Percentiles rank a stretch among this genome's conserved stretches.
phyloP scores from a whole-genome alignment of 2,888 invertebrate genomes.

The Dasysyrphus albostriatus region DNA sequence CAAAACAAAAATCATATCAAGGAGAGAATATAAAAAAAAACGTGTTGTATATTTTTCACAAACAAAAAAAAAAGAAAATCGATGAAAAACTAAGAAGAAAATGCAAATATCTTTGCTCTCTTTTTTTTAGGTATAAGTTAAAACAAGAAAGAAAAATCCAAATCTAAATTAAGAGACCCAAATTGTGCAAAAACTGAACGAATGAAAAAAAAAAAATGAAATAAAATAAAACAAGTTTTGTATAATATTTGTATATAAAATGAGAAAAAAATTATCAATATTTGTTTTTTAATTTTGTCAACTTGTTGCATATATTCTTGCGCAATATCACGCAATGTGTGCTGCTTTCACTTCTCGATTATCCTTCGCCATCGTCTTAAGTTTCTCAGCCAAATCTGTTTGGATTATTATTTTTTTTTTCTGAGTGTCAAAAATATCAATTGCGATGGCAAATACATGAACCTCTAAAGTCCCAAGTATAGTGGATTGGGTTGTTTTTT shows the following conservation, averaged over 20 bases:
- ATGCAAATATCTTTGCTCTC: constrained; percentile 17
- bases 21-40: constrained; percentile 19
- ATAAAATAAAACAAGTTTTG: constrained; percentile 45
- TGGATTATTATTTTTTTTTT: constrained; percentile 6
- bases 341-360: constrained; percentile 24
- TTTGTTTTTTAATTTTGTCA: constrained; percentile 14
- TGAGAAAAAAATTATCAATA: constrained; percentile 21
- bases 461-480: not conserved
- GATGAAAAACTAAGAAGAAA: constrained; percentile 1
- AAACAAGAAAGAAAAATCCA: constrained; percentile 34
- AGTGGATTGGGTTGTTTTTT: constrained; percentile 22
- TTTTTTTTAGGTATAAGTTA: constrained; percentile 18
- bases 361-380: constrained; percentile 18
- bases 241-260: constrained; percentile 62
- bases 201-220: constrained; percentile 23
- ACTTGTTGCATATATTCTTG: constrained; percentile 18
- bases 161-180: constrained; percentile 54
- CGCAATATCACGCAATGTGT: constrained; percentile 11
- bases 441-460: constrained; percentile 33
- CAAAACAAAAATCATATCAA: constrained; percentile 15
- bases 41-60: constrained; percentile 19
- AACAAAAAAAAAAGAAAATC: not conserved
- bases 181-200: constrained; percentile 54
- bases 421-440: constrained; percentile 32
- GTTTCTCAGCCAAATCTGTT: not conserved